These are phyloP conservation scores for Macrosoma leucophasiata DNA, from an alignment of 2,888 invertebrate genomes.

Conservation along the genomic window DNA sequence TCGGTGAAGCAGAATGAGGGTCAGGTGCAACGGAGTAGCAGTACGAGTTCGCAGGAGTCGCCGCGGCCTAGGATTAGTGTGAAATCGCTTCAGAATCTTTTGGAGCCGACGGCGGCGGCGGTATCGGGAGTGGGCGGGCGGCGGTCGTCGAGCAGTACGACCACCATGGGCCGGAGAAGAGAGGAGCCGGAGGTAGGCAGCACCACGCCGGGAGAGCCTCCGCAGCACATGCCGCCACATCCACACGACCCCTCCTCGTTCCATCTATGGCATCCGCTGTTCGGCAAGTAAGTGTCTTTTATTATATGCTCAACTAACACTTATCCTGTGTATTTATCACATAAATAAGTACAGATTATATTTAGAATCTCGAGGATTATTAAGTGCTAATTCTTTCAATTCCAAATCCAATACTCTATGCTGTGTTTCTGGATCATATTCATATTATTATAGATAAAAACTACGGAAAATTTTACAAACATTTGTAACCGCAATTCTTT, in stretches of 20 bases:
- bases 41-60: conserved; percentile 52
- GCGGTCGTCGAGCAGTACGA: conserved; percentile 52
- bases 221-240: conserved; percentile 46
- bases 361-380: no score
- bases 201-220: conserved; percentile 75
- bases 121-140: conserved; percentile 48
- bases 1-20: conserved; percentile 51
- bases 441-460: no score
- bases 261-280: conserved; percentile 89
- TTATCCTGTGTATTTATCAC: neutral
- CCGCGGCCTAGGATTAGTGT: conserved; percentile 77
- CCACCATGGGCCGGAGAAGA: conserved; percentile 57
- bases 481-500: no score
- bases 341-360: neutral
- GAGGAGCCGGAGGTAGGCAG: conserved; percentile 80
- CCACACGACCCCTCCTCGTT: conserved; percentile 75
- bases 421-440: no score
- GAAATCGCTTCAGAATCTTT: conserved; percentile 77
- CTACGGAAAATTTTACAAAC: no score
- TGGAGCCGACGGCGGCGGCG: conserved; percentile 69
- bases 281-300: conserved; percentile 84
- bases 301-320: conserved; percentile 13
- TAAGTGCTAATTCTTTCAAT: no score
- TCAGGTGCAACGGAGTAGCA: conserved; percentile 40
- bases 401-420: no score